Evolutionary conservation across 2,113 vertebrate genomes (phyloP).

Genomic region (Aramus guarauna): DNA sequence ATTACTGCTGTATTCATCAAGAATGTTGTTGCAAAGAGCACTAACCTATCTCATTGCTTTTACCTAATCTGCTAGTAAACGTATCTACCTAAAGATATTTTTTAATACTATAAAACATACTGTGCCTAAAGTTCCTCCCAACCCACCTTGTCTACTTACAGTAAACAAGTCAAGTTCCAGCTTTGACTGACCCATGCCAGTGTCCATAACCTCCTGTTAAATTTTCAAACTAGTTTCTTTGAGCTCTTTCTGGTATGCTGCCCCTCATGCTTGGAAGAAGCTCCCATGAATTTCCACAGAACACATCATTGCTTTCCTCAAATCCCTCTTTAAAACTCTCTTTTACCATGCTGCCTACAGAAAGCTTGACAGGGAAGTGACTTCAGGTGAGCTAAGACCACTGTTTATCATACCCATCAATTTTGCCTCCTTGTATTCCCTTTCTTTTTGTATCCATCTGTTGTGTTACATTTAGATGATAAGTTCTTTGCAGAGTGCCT

Average conservation of each 20-base stretch:
- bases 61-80: background rate
- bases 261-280: constrained; percentile 54
- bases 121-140: constrained; percentile 16
- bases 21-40: constrained; percentile 4
- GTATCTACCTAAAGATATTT: background rate
- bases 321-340: constrained; percentile 70
- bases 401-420: constrained; percentile 54
- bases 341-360: constrained; percentile 71
- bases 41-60: constrained; percentile 35
- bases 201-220: constrained; percentile 20
- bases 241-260: constrained; percentile 28
- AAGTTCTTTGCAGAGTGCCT: background rate
- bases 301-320: constrained; percentile 64
- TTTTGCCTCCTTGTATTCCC: constrained; percentile 44
- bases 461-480: constrained; percentile 31
- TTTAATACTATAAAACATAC: background rate
- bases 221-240: constrained; percentile 44
- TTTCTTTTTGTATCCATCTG: constrained; percentile 54
- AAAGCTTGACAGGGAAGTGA: constrained; percentile 68
- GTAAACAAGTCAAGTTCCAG: background rate
- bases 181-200: constrained; percentile 19
- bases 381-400: constrained; percentile 64
- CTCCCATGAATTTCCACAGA: constrained; percentile 46
- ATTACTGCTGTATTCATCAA: background rate
- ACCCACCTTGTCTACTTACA: constrained; percentile 15